Evolutionary conservation across 2,888 invertebrate genomes (phyloP).

Genomic region (Exocentrus adspersus): DNA sequence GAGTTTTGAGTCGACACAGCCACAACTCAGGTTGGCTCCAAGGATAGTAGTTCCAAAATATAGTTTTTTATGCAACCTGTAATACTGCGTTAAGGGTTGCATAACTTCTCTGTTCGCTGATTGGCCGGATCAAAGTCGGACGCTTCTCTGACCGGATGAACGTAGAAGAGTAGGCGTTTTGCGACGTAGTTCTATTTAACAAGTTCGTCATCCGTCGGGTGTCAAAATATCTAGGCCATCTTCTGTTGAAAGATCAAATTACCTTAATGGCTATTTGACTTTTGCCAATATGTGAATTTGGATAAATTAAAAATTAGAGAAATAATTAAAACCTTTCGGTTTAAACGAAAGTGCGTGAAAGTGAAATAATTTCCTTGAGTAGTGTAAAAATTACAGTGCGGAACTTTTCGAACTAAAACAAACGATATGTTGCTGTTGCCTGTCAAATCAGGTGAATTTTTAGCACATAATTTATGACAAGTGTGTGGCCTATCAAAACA

Average conservation of each 20-base stretch:
- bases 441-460: conserved; percentile 64
- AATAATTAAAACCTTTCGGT: not conserved
- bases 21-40: too few relatives aligned
- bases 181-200: not conserved
- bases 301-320: conserved; percentile 42
- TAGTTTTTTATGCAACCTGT: too few relatives aligned
- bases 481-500: conserved; percentile 42
- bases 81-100: too few relatives aligned
- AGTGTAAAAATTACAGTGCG: conserved; percentile 12
- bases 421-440: conserved; percentile 69
- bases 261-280: conserved; percentile 43
- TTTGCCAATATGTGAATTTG: conserved; percentile 42
- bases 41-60: too few relatives aligned
- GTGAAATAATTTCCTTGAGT: conserved; percentile 30
- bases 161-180: not conserved
- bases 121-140: too few relatives aligned
- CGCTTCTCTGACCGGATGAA: too few relatives aligned
- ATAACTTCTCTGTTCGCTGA: too few relatives aligned
- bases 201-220: not conserved
- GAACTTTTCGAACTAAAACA: conserved; percentile 13
- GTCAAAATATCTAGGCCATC: conserved; percentile 49
- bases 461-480: conserved; percentile 65
- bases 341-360: conserved; percentile 16
- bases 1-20: too few relatives aligned
- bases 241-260: conserved; percentile 45